These are phyloP conservation scores for Phyllostomus discolor DNA, from an alignment of 2,113 vertebrate genomes.

Conservation along the genomic window DNA sequence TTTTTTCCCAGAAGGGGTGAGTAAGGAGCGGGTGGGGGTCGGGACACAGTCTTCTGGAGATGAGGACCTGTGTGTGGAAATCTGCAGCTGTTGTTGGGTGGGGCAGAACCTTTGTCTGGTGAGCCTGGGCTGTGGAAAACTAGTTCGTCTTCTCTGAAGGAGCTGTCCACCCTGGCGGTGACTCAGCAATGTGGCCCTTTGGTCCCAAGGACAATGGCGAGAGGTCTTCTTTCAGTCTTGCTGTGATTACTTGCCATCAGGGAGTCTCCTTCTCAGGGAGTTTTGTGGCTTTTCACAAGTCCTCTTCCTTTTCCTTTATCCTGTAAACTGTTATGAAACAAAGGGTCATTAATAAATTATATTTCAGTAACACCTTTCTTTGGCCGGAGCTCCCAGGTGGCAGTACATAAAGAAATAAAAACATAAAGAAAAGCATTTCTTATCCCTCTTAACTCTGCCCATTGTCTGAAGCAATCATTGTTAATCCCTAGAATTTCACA, in stretches of 20 bases:
- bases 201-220: background rate
- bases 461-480: conserved; percentile 38
- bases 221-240: background rate
- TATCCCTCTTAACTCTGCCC: conserved; percentile 15
- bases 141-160: background rate
- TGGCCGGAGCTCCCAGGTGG: background rate
- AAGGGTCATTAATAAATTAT: conserved; percentile 68
- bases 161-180: background rate
- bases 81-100: background rate
- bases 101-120: background rate
- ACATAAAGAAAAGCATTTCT: conserved; percentile 34
- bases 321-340: conserved; percentile 39
- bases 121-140: background rate
- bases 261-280: background rate
- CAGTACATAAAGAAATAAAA: conserved; percentile 46
- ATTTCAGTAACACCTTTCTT: conserved; percentile 12
- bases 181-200: background rate
- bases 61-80: background rate
- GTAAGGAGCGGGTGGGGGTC: background rate
- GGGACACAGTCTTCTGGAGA: background rate
- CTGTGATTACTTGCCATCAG: background rate
- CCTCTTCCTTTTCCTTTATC: background rate
- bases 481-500: conserved; percentile 50
- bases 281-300: conserved; percentile 46
- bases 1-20: background rate